Evolutionary conservation across 2,113 vertebrate genomes (phyloP), one percentile per base, ranked within the genome.

Genomic region (Etheostoma spectabile): DNA sequence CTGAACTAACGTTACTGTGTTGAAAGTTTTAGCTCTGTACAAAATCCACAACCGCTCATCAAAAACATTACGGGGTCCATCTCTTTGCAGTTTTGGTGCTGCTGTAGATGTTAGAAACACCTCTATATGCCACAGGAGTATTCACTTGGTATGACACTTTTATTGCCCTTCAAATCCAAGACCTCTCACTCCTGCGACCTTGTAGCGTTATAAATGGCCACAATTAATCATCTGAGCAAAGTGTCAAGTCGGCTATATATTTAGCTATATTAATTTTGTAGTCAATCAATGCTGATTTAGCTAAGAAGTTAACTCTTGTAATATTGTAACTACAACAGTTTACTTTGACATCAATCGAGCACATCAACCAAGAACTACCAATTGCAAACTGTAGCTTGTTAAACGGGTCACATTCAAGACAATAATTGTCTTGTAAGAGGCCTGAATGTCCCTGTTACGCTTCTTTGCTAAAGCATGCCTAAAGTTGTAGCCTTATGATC

Each of bases 1-100:
- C 77, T 87, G 80, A 89, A 87, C 87, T 88, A 42, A 42, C 38
- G 38, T 10, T 42, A 89, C 87, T 85, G 74, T 77, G 74, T 71
- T 87, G 77, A 91, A 94, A 94, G 93, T 94, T 94, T 92, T 57
- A 87, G 82, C 81, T 89, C 75, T 83, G 55, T 72, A 77, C 77
- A 74, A 84, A 87, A 90, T 88, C 80, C 78, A 79, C 67, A 76
- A 67, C 60, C 64, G 80, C 66, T 91, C 83, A 86, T 87, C 65
- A 75, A 88, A 86, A 55, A 83, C 68, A 59, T 89, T 48, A 46
- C 49, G 51, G 75, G 62, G 59, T 82, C 57, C 67, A 78, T 80
- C 64, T 38, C 48, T 92, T 79, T 91, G 73, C 90, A 91, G 49
- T 38, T 92, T 91, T 69, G 84, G 30, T 83, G 61, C 74, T 74